Base-by-base conservation (phyloP, 2,888 invertebrate species). In the Halictus quadricinctus region DNA sequence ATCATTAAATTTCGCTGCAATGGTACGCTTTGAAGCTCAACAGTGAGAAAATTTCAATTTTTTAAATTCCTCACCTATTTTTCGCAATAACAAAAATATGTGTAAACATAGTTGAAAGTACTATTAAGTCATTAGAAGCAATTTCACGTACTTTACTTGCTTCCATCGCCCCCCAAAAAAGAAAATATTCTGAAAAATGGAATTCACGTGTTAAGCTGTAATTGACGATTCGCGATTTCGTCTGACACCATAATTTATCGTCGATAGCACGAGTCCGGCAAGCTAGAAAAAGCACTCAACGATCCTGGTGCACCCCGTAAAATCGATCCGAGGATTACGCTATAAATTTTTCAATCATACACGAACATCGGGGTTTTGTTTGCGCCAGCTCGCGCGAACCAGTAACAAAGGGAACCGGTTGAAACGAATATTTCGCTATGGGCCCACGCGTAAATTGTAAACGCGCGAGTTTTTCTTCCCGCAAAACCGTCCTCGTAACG, bases 301-400 rank as follows among this genome's bases (percentile, higher is more conserved):
- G 50, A 60, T 72, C 54, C 43, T 72, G 21, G 29, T 25, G 43
- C 12, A 8, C 10, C 18, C 3, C 13, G 72, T 36, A 72, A 46
- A 74, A 72, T 83, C 76, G 76, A 76, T 75, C 25, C n/a, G 1
- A 2, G 82, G 29, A 76, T 72, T 43, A 41, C 18, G 43, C 54
- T 50, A 72, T 75, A 80, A 80, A 83, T 80, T 83, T 83, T 76
- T 72, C 83, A 46, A 66, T 80, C 72, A 18, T 46, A 43, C 25
- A 7, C 43, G 25, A 18, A 15, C 46, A 36, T 64, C 13, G 29
- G 25, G 6, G 48, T 64, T 75, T 60, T 48, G 43, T 76, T 36
- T 36, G 6, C 64, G 64, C 43, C 72, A 43, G 18, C 13, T 21
- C 43, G 29, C 43, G 72, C 21, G 15, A 43, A 41, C 13, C 1